These are phyloP conservation scores for Notamacropus eugenii DNA, from an alignment of 2,797 vertebrate species.

Conservation along the genomic window DNA sequence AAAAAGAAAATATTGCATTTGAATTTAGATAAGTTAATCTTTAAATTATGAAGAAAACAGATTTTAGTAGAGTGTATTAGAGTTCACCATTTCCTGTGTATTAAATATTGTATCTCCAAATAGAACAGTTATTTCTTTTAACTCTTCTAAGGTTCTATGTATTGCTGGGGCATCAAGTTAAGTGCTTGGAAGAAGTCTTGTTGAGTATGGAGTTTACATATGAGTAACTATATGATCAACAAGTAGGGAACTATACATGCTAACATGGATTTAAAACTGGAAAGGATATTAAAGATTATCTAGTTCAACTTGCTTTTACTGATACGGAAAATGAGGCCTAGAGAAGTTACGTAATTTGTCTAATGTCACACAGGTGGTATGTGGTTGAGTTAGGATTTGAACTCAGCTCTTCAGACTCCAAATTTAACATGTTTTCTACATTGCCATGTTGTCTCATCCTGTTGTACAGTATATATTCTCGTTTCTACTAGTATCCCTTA, in stretches of 20 bases:
- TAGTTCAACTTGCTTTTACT: not conserved
- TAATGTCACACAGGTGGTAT: not conserved
- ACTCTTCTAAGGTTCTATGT: not conserved
- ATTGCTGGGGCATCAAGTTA: not conserved
- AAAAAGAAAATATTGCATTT: not conserved
- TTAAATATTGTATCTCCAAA: not conserved
- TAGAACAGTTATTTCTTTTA: not conserved
- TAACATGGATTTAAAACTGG: not conserved
- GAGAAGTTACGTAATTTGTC: not conserved
- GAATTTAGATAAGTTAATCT: not conserved
- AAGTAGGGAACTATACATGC: not conserved
- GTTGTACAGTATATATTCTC: not conserved
- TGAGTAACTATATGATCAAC: not conserved
- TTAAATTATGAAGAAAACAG: not conserved
- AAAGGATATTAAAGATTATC: not conserved
- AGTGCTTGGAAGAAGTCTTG: not conserved
- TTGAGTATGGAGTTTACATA: not conserved
- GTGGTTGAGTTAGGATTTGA: not conserved
- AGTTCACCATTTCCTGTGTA: not conserved
- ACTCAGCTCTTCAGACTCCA: not conserved
- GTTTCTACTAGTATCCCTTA: not conserved
- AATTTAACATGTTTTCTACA: not conserved
- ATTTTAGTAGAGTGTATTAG: not conserved
- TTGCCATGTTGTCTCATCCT: not conserved
- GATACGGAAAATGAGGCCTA: not conserved